Base-by-base conservation (phyloP, 2,113 vertebrate species). In the Brachirus orientalis region DNA sequence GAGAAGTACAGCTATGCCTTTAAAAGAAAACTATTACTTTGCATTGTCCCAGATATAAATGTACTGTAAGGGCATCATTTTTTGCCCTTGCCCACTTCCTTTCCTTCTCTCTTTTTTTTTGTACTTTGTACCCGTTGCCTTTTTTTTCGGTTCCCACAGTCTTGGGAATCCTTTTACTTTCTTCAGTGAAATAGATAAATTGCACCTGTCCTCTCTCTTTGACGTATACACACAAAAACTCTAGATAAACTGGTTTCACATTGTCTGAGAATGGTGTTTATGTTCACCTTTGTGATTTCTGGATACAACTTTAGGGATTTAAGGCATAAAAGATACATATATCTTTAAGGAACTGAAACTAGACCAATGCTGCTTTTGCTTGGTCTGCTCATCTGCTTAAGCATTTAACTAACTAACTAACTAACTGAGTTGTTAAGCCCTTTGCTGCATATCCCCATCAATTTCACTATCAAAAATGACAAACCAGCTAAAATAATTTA, bases 141-240 rank as follows among this genome's bases (percentile, higher is more conserved):
- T 20, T 22, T 2, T 33, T 47, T 12, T n/a, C 28, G n/a, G n/a
- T n/a, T 44, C 12, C 19, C 20, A 60, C 38, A 17, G 45, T 60
- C 56, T 18, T 43, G 40, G 28, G 50, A 70, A 66, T 36, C 8
- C 4, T 17, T 62, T 7, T 38, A 16, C 63, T 77, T 54, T 47
- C 11, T 28, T 9, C 40, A 55, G n/a, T 22, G 35, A 70, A 43
- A 56, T 7, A 14, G 16, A 67, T 16, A 22, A 35, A 67, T 56
- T 56, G 38, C 17, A 0, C 10, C 9, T 57, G 35, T 53, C 44
- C 20, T 56, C 1, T 48, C 18, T 51, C 8, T 61, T 20, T 20
- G 22, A 50, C 11, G n/a, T n/a, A n/a, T n/a, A n/a, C n/a, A n/a
- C n/a, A n/a, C n/a, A 16, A 33, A 48, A 18, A 41, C 22, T 8